Evolutionary conservation across 2,888 invertebrate genomes (phyloP).

Genomic region (Cheilosia vulpina): DNA sequence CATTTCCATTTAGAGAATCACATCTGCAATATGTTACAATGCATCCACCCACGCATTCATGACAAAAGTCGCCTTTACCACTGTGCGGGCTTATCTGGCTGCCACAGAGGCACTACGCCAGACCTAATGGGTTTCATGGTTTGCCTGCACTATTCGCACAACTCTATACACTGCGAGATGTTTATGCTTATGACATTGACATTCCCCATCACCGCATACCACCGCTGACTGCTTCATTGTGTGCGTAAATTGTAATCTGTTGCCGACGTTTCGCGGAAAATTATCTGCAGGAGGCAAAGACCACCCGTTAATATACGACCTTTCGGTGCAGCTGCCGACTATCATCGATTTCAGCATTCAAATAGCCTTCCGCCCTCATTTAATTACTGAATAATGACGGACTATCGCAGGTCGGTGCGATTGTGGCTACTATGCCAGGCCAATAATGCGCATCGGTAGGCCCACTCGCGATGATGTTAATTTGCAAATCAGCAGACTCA

Average conservation of each 20-base stretch:
- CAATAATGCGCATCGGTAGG: conserved; percentile 28
- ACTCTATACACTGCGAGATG: neutral
- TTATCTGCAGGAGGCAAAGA: too few species aligned
- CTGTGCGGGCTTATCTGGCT: neutral
- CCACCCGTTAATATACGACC: too few species aligned
- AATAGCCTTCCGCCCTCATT: neutral
- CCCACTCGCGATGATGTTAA: conserved; percentile 1
- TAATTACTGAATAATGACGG: conserved; percentile 14
- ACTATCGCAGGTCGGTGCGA: neutral
- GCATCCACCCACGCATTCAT: neutral
- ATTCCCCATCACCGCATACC: neutral
- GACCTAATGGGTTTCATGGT: conserved; percentile 19
- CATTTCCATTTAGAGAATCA: conserved; percentile 35
- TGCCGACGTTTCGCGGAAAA: neutral
- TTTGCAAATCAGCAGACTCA: conserved; percentile 8
- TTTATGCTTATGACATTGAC: conserved; percentile 33
- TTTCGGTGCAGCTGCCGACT: too few species aligned
- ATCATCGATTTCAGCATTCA: too few species aligned
- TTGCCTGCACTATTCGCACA: conserved; percentile 5
- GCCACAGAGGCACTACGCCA: neutral
- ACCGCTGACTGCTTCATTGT: conserved; percentile 2
- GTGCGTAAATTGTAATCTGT: neutral
- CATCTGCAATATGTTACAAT: conserved; percentile 43
- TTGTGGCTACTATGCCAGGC: neutral
- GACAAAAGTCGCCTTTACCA: conserved; percentile 16